A percentile compares a stretch with the other conserved stretches of the same genome.
These are phyloP conservation scores for Drosophila incognita DNA, from an alignment of 2,888 invertebrate genomes.

Conservation along the genomic window DNA sequence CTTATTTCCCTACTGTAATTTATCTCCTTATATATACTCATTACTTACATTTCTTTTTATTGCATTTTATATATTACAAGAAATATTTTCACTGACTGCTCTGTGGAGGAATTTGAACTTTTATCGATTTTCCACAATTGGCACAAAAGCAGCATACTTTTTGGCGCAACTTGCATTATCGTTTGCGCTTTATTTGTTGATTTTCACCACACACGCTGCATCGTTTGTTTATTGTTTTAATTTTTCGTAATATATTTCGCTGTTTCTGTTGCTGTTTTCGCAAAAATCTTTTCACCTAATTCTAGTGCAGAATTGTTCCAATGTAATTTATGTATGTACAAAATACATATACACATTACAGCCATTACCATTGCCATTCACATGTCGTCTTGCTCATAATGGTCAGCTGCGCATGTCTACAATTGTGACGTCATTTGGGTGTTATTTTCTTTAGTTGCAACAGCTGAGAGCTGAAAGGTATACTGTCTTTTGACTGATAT, in stretches of 20 bases:
- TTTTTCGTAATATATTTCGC: background rate
- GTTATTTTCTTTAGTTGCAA: background rate
- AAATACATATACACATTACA: conserved; percentile 5
- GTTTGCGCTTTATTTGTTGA: background rate
- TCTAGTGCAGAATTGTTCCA: conserved; percentile 4
- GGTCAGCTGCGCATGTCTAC: conserved; percentile 24
- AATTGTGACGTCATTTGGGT: conserved; percentile 16
- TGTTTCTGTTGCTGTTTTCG: background rate
- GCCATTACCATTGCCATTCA: conserved; percentile 18
- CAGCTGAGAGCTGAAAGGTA: background rate
- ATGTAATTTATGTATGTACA: conserved; percentile 11
- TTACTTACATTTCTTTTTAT: background rate
- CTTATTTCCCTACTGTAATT: background rate
- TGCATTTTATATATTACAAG: background rate
- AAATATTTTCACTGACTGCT: background rate
- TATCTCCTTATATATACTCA: background rate
- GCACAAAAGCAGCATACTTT: conserved; percentile 6
- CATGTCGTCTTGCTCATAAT: background rate
- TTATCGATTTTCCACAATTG: conserved; percentile 51
- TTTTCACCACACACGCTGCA: background rate
- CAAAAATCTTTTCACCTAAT: conserved; percentile 15
- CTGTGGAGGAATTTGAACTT: conserved; percentile 14
- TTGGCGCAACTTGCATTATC: conserved; percentile 30
- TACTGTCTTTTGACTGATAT: background rate
- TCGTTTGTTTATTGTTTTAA: background rate